A percentile compares a stretch with the other conserved stretches of the same genome.
Conservation (phyloP, 2,888 invertebrate species). For the Sepioteuthis lessoniana region DNA sequence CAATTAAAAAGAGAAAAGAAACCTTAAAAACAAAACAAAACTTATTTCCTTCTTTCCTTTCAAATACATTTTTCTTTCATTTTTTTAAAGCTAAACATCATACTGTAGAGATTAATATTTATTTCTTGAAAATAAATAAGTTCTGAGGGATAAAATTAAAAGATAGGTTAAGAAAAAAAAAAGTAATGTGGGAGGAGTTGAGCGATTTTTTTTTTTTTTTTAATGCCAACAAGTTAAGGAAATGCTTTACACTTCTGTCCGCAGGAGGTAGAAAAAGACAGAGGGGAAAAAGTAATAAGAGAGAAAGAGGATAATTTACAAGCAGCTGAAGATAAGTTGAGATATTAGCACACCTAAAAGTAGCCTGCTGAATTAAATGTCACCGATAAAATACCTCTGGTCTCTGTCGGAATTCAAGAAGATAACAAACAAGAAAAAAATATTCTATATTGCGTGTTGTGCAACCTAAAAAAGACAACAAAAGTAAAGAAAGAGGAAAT, state of each 20-base stretch:
- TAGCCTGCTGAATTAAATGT: not conserved
- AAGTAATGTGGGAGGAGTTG: not conserved
- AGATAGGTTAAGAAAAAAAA: no score
- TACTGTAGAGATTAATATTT: no score
- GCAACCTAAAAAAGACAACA: not conserved
- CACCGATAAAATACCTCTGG: not conserved
- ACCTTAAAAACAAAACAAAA: no score
- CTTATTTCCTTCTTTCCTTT: no score
- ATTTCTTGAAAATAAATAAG: no score
- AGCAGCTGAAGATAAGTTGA: not conserved
- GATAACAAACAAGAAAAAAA: not conserved
- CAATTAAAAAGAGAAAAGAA: no score
- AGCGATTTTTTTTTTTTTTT: not conserved
- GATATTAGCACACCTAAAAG: not conserved
- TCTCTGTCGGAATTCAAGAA: not conserved
- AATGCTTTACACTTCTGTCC: not conserved
- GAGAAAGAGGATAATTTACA: not conserved
- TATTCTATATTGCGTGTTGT: not conserved
- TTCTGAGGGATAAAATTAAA: no score
- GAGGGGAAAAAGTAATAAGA: not conserved
- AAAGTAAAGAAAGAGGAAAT: not conserved
- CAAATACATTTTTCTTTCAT: no score
- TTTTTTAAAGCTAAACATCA: no score
- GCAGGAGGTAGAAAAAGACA: not conserved
- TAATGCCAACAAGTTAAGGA: not conserved